Evolutionary conservation across 2,113 vertebrate species (phyloP).

Genomic region (Rhineura floridana): DNA sequence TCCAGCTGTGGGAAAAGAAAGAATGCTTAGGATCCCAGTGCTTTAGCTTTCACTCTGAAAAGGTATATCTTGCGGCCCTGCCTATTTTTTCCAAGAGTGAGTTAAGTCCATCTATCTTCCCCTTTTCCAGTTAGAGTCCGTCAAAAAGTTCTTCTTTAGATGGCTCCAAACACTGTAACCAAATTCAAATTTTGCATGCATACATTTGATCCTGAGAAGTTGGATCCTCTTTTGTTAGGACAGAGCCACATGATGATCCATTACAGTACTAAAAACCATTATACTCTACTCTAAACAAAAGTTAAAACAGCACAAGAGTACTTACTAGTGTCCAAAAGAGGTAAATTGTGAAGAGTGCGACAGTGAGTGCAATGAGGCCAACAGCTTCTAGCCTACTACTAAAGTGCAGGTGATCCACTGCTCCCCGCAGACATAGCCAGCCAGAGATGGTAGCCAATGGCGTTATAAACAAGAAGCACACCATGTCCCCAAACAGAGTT

Average conservation of each 20-base stretch:
- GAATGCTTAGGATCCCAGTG: background rate
- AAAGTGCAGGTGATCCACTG: slow-evolving; percentile 85
- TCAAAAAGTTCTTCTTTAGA: background rate
- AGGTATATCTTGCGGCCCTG: background rate
- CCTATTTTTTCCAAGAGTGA: background rate
- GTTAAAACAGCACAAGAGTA: slow-evolving; percentile 24
- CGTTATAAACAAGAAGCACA: slow-evolving; percentile 86
- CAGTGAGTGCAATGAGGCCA: slow-evolving; percentile 85
- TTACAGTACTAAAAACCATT: background rate
- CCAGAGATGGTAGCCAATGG: slow-evolving; percentile 81
- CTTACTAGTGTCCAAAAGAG: slow-evolving; percentile 87
- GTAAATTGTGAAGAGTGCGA: slow-evolving; percentile 87
- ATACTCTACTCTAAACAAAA: background rate
- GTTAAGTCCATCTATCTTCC: background rate
- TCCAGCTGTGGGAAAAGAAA: background rate
- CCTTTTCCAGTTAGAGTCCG: background rate
- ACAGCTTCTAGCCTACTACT: slow-evolving; percentile 84
- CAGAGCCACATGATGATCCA: background rate
- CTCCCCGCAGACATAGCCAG: slow-evolving; percentile 84
- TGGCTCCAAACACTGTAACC: background rate
- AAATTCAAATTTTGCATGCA: background rate
- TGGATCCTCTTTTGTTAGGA: background rate
- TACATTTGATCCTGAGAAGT: background rate
- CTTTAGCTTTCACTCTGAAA: background rate
- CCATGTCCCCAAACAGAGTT: slow-evolving; percentile 83